A percentile compares a stretch with the other conserved stretches of the same genome.
phyloP scores from a whole-genome alignment of 2,113 vertebrate genomes.

The Cairina moschata region DNA sequence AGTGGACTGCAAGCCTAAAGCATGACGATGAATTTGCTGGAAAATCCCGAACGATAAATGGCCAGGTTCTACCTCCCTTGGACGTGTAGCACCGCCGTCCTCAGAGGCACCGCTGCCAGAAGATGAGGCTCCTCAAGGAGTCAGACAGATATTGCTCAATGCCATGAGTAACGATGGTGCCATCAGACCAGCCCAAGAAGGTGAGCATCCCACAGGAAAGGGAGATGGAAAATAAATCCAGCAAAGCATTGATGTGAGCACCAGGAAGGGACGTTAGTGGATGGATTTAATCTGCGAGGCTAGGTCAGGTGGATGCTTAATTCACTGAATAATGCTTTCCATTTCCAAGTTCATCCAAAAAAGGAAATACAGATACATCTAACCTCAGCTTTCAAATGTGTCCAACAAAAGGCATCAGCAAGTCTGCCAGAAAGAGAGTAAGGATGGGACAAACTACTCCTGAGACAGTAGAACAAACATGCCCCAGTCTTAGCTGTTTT shows the following conservation, averaged over 20 bases:
- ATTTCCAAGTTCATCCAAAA: background rate
- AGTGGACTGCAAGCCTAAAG: conserved; percentile 12
- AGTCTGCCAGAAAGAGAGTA: conserved; percentile 4
- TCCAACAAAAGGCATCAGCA: conserved; percentile 37
- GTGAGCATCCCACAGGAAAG: background rate
- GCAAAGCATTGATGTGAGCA: background rate
- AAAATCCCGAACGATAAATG: background rate
- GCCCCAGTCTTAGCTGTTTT: conserved; percentile 42
- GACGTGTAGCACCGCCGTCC: background rate
- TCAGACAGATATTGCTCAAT: background rate
- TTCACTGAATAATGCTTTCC: conserved; percentile 34
- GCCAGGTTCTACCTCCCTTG: background rate
- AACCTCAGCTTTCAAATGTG: background rate
- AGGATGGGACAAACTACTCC: conserved; percentile 49
- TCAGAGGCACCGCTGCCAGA: background rate
- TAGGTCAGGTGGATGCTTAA: conserved; percentile 7
- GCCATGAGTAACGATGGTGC: background rate
- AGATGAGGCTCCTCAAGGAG: background rate
- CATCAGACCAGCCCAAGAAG: background rate
- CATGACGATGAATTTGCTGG: background rate
- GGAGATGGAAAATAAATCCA: background rate
- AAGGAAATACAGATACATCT: background rate
- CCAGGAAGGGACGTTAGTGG: background rate
- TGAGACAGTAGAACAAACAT: conserved; percentile 60
- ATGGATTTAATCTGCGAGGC: background rate